Evolutionary conservation across 2,113 vertebrate genomes (phyloP).

Genomic region (Tapirus terrestris): DNA sequence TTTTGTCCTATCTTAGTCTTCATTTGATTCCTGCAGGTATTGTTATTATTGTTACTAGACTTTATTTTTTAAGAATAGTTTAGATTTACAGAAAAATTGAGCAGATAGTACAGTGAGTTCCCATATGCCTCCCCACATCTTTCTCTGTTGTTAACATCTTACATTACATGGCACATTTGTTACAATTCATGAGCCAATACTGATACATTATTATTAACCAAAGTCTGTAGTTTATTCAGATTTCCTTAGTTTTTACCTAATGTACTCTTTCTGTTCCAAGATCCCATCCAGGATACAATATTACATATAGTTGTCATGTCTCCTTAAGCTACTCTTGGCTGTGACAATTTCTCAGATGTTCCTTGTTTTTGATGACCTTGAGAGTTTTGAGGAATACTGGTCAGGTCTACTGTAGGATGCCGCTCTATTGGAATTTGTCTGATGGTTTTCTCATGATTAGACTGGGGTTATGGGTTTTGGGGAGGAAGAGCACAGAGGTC

Average conservation of each 20-base stretch:
- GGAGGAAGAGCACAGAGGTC: constrained; percentile 13
- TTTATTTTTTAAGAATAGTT: constrained; percentile 14
- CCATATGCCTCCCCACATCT: neutral
- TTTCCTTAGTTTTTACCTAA: constrained; percentile 5
- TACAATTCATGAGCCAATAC: neutral
- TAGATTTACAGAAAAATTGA: constrained; percentile 42
- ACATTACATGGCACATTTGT: neutral
- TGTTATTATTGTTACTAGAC: neutral
- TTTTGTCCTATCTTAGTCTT: neutral
- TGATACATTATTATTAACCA: neutral
- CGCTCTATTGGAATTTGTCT: neutral
- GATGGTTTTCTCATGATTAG: constrained; percentile 40
- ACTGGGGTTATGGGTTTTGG: neutral
- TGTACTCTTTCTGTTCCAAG: neutral
- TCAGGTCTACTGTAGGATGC: neutral
- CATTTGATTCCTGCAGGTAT: neutral
- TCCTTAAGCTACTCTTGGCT: neutral
- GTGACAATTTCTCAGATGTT: constrained; percentile 27
- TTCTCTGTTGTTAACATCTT: constrained; percentile 16
- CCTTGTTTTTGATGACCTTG: constrained; percentile 26
- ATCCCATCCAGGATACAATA: neutral
- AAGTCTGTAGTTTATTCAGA: constrained; percentile 10
- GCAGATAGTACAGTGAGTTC: neutral
- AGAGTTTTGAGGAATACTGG: constrained; percentile 15
- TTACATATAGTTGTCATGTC: neutral